A percentile compares a stretch with the other conserved stretches of the same genome.
Conservation (phyloP, 2,113 vertebrate genomes). For the Podilymbus podiceps region DNA sequence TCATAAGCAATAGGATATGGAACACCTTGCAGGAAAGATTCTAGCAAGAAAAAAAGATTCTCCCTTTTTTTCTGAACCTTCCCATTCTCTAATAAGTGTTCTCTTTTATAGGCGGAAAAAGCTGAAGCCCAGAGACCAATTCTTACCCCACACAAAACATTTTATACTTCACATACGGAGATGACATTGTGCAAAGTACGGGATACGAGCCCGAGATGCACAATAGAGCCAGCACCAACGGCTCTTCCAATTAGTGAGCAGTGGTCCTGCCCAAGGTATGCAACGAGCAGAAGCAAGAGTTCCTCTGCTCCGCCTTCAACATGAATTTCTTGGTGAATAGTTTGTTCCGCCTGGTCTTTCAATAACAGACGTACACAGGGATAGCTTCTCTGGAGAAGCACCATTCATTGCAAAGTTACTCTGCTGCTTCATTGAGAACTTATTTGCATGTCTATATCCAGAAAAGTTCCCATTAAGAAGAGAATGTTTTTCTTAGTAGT, state of each 20-base stretch:
- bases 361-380: neutral
- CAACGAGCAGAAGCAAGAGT: neutral
- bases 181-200: accelerated
- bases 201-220: neutral
- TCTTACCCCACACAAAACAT: neutral
- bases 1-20: neutral
- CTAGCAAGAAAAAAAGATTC: neutral
- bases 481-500: neutral
- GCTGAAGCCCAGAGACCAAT: neutral
- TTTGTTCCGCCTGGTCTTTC: neutral
- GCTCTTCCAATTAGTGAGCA: neutral
- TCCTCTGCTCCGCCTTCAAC: neutral
- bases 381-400: neutral
- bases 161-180: neutral
- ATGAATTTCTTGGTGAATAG: neutral
- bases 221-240: neutral
- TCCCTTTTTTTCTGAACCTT: neutral
- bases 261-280: neutral
- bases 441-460: neutral
- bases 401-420: neutral
- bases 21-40: neutral
- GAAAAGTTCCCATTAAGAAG: neutral
- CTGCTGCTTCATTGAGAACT: neutral
- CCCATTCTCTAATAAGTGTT: neutral
- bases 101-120: neutral